Evolutionary conservation across 2,113 vertebrate species (phyloP), one percentile per base, ranked within the genome.

Genomic region (Girardinichthys multiradiatus): DNA sequence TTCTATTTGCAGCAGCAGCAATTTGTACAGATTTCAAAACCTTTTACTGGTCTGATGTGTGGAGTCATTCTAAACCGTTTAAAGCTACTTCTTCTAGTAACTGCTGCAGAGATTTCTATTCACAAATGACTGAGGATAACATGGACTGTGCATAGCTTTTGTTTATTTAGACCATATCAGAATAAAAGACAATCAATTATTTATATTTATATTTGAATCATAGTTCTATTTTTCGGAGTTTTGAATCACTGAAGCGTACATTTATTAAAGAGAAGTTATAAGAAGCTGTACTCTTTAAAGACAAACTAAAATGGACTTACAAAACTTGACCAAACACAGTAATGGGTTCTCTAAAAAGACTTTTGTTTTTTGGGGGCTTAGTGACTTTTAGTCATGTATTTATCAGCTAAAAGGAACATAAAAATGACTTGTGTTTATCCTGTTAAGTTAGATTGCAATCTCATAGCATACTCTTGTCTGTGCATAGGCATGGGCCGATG

Each of bases 121-220:
- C 74, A 83, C 24, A 71, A 81, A 79, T 73, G 88, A 62, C 68
- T 57, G 67, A 79, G 68, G 35, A 70, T 37, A 80, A 85, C 58
- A 76, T 72, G 24, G 33, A 76, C 80, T 86, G 71, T 86, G 87
- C 79, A 83, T 88, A 86, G 72, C 83, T 81, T 15, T 70, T 70
- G 72, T 81, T 12, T 73, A 19, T 72, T 73, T 64, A 67, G 69
- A 84, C 37, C 65, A 81, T 28, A 71, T 68, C 64, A 76, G 80
- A 92, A 89, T 86, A 92, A 81, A 88, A 86, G 94, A 94, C 93
- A 94, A 94, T 94, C 93, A 82, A 84, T 80, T 82, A 87, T 90
- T 92, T 91, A 84, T 94, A 93, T 94, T 92, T 93, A 92, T 93
- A 91, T 90, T 87, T 89, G 80, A 88, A 87, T 87, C 79, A 77